Evolutionary conservation across 2,113 vertebrate genomes (phyloP).

Genomic region (Dendropsophus ebraccatus): DNA sequence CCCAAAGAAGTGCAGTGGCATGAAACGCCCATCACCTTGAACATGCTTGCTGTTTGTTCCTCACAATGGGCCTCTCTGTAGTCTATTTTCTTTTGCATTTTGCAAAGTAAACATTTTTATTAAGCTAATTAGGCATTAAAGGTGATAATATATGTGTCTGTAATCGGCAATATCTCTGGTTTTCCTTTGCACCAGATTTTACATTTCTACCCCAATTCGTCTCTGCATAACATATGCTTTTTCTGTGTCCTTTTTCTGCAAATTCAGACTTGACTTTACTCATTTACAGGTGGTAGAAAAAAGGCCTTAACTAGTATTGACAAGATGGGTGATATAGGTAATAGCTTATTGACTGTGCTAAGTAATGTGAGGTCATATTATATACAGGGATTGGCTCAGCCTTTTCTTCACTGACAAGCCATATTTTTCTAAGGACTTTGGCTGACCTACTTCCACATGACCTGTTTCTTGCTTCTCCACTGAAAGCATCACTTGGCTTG

Average conservation of each 20-base stretch:
- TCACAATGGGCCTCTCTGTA: too few species aligned
- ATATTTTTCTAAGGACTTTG: constrained; percentile 62
- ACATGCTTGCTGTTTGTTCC: too few species aligned
- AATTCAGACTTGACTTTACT: not conserved
- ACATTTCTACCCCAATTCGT: not conserved
- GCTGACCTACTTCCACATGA: constrained; percentile 70
- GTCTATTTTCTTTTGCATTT: too few species aligned
- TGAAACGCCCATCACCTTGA: too few species aligned
- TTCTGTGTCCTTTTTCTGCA: not conserved
- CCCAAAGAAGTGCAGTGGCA: too few species aligned
- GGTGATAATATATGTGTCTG: not conserved
- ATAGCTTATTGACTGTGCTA: constrained; percentile 36
- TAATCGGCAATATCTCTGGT: not conserved
- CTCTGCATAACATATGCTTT: not conserved
- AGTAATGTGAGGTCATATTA: constrained; percentile 19
- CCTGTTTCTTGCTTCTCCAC: constrained; percentile 65
- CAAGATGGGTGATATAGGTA: not conserved
- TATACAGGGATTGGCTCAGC: constrained; percentile 14
- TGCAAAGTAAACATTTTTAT: too few species aligned
- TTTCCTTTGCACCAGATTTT: not conserved
- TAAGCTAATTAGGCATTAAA: not conserved
- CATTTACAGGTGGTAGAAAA: not conserved
- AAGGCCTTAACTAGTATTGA: not conserved
- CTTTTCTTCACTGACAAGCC: constrained; percentile 57
- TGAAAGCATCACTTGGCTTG: constrained; percentile 49